Evolutionary conservation across 2,888 invertebrate species (phyloP).

Genomic region (Hydraecia micacea): DNA sequence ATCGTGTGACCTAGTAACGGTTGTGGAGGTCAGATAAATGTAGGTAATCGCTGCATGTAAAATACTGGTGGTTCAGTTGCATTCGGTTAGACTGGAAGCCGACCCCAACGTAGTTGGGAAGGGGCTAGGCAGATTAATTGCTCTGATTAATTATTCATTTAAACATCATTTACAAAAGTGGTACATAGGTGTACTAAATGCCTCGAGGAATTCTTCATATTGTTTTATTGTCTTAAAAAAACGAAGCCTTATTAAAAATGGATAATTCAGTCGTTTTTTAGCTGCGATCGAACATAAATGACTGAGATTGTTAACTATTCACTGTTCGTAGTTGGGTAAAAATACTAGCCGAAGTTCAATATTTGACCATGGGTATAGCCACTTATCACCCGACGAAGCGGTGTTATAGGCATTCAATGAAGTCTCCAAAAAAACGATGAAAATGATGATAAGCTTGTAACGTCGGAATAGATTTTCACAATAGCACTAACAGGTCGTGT

Average conservation of each 20-base stretch:
- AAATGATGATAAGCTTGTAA: slow-evolving; percentile 36
- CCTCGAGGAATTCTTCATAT: neutral
- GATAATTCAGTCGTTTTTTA: neutral
- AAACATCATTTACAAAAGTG: neutral
- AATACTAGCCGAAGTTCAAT: neutral
- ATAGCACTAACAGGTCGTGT: slow-evolving; percentile 32
- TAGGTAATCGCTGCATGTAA: neutral
- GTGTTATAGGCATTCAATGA: slow-evolving; percentile 26
- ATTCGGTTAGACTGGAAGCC: no score
- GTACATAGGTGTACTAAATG: neutral
- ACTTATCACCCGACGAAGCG: neutral
- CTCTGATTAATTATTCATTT: neutral
- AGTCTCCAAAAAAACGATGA: slow-evolving; percentile 9
- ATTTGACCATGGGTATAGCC: neutral
- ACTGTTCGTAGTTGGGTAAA: neutral
- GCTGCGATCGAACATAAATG: neutral
- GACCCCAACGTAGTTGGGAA: no score
- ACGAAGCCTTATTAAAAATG: neutral
- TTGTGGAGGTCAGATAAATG: no score
- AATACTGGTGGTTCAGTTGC: neutral
- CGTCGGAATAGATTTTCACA: slow-evolving; percentile 18
- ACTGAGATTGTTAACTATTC: neutral
- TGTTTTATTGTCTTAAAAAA: neutral
- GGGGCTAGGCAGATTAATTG: no score
- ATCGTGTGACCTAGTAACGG: no score